Conservation (phyloP, 2,797 vertebrate species). For the Lophotriccus pileatus region DNA sequence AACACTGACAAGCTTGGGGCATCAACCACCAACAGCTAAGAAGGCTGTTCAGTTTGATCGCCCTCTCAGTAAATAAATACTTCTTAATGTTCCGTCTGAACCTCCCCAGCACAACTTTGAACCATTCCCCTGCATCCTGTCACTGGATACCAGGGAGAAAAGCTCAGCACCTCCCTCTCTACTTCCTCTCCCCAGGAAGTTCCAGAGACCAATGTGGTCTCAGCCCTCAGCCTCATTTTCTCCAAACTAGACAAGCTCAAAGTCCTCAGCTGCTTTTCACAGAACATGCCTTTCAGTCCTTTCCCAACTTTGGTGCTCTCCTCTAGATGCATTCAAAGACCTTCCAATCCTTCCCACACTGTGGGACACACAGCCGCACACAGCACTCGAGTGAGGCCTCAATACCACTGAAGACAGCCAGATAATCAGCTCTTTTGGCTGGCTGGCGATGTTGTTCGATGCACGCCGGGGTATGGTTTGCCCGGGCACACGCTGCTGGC, state of each 20-base stretch:
- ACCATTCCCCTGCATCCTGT: fast-evolving
- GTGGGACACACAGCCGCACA: not conserved
- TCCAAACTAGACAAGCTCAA: not conserved
- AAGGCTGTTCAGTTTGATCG: not conserved
- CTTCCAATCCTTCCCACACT: not conserved
- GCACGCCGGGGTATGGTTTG: not conserved
- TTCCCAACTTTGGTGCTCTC: not conserved
- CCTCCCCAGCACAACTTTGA: fast-evolving
- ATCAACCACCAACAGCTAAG: not conserved
- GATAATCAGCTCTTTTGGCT: fast-evolving
- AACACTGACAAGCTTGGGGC: not conserved
- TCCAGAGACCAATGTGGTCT: not conserved
- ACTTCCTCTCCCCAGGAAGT: not conserved
- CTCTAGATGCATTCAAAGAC: not conserved
- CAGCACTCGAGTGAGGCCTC: fast-evolving
- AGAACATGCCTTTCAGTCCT: not conserved
- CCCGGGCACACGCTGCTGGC: fast-evolving
- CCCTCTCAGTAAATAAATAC: not conserved
- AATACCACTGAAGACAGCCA: fast-evolving
- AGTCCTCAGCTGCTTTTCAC: not conserved
- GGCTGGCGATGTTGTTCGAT: fast-evolving
- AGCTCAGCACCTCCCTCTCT: not conserved
- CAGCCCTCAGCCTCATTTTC: not conserved
- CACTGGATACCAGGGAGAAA: not conserved
- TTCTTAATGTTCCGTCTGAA: not conserved